Evolutionary conservation across 2,888 invertebrate species (phyloP), one percentile per base, ranked within the genome.

Genomic region (Eupithecia abbreviata): DNA sequence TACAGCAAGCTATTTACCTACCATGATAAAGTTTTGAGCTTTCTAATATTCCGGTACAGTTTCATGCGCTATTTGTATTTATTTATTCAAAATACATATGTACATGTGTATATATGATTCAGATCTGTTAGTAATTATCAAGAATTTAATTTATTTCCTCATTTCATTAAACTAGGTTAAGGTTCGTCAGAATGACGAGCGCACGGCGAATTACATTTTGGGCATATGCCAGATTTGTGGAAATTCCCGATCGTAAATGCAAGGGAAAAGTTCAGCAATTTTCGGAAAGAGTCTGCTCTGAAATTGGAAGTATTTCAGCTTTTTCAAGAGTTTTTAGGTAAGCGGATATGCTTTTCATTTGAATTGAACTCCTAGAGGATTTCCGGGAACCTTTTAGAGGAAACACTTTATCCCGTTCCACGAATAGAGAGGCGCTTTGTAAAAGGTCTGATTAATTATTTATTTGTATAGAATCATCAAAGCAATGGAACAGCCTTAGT

Each of bases 181-280:
- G 42, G 45, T 43, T 68, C n/a, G 7, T 68, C 43, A 10, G 67
- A 10, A 43, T n/a, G 7, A 67, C 1, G 12, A 45, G n/a, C 45
- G 42, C 2, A 67, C 43, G 6, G 41, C 42, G 43, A 43, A 15
- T 68, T 10, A 68, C 67, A 43, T 43, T 68, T 68, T 68, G 67
- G 67, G 67, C 9, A 68, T 68, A n/a, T 68, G 67, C 67, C 67
- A 68, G 67, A 68, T 43, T 43, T 18, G 3, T 45, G 42, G 18
- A 45, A 43, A 68, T 68, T 18, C 67, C 4, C 10, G n/a, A 68
- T 45, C n/a, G 45, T n/a, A n/a, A 43, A 43, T 68, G 67, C 15
- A 67, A 9, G 43, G 43, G 67, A 3, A 68, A 68, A 68, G 67
- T 68, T 43, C 13, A 45, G 67, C 43, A 68, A n/a, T n/a, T 67